These are phyloP conservation scores for Formica selysi DNA, from an alignment of 1,140 invertebrate species.

Conservation along the genomic window DNA sequence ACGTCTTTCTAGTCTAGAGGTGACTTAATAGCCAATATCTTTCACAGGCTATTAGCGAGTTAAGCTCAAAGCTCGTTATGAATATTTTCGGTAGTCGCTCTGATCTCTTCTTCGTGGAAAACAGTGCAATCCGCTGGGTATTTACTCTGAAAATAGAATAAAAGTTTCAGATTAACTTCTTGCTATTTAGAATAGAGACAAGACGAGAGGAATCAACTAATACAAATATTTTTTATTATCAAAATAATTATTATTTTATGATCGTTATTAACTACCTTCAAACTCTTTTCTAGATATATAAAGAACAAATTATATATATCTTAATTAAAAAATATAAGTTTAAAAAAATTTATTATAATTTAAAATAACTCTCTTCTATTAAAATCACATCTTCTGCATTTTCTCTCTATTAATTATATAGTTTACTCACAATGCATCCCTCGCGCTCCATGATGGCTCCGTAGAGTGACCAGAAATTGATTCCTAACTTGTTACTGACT, in stretches of 20 bases:
- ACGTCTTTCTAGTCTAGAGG: not conserved
- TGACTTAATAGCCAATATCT: conserved; percentile 59
- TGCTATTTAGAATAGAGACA: not conserved
- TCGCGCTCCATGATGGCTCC: conserved; percentile 88
- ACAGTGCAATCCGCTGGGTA: conserved; percentile 91
- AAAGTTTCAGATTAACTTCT: not conserved
- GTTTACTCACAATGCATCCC: conserved; percentile 87
- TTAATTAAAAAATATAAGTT: not conserved
- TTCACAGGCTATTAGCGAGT: conserved; percentile 44
- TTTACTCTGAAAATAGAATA: conserved; percentile 87
- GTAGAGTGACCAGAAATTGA: conserved; percentile 89
- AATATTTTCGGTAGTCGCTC: conserved; percentile 91
- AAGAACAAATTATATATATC: not conserved
- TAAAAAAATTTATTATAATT: not conserved
- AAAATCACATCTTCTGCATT: not conserved
- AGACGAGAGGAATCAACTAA: not conserved
- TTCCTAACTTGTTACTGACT: conserved; percentile 88
- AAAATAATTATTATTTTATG: not conserved
- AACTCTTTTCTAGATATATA: not conserved
- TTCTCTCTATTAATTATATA: not conserved
- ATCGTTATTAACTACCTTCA: not conserved
- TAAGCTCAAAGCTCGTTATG: conserved; percentile 90
- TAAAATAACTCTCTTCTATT: not conserved
- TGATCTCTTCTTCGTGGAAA: conserved; percentile 93
- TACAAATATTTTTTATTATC: conserved; percentile 3